phyloP scores from a whole-genome alignment of 2,888 invertebrate genomes.

The Euclidia mi region DNA sequence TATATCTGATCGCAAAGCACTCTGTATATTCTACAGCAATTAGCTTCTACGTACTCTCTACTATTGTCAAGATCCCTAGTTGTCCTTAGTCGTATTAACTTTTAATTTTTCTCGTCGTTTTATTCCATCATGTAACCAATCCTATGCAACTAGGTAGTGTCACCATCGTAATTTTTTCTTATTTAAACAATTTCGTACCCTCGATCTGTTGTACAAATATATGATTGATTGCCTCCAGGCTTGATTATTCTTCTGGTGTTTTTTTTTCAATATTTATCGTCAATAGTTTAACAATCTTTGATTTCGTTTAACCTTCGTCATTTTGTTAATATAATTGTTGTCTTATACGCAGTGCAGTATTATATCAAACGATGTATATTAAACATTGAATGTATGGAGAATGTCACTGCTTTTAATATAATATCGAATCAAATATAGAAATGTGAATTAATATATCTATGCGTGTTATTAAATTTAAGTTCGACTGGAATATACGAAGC shows the following conservation, averaged over 20 bases:
- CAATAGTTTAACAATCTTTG: constrained; percentile 3
- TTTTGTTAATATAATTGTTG: constrained; percentile 1
- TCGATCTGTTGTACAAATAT: background rate
- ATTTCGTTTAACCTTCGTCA: constrained; percentile 10
- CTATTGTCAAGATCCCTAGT: constrained; percentile 88
- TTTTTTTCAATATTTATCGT: constrained; percentile 6
- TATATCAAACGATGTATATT: constrained; percentile 1
- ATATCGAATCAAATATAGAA: constrained; percentile 7
- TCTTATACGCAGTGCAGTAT: constrained; percentile 4
- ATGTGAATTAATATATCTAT: constrained; percentile 18
- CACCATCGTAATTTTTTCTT: constrained; percentile 50
- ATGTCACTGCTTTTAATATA: constrained; percentile 8
- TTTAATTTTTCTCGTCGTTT: constrained; percentile 48
- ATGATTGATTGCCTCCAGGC: background rate
- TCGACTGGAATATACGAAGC: constrained; percentile 5
- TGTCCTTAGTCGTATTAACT: constrained; percentile 66
- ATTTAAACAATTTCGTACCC: constrained; percentile 3
- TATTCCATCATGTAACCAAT: constrained; percentile 48
- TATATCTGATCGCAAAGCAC: constrained; percentile 76
- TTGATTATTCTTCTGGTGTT: constrained; percentile 4
- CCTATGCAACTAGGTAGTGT: constrained; percentile 34
- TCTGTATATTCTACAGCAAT: constrained; percentile 79
- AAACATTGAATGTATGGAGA: constrained; percentile 5
- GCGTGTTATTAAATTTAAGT: constrained; percentile 18
- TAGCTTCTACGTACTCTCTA: constrained; percentile 86